Conservation (phyloP, 64 coral and sea anemone species). For the Cladopsammia gracilis region DNA sequence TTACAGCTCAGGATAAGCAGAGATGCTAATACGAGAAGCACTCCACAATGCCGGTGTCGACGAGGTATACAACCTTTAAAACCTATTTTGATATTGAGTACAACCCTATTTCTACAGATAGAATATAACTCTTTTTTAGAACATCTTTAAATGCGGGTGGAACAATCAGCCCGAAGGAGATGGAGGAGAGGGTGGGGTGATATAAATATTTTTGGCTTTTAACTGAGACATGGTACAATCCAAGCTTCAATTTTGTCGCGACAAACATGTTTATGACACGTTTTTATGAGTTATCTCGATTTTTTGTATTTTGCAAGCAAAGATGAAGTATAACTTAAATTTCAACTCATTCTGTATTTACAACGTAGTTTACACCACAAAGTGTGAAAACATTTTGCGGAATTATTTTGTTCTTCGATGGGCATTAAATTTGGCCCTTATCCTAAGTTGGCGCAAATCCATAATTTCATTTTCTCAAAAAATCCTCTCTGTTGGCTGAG, state of each 20-base stretch:
- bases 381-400: neutral
- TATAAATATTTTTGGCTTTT: neutral
- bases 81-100: neutral
- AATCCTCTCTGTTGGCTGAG: neutral
- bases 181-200: neutral
- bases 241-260: neutral
- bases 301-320: neutral
- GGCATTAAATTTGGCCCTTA: neutral
- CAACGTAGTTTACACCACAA: neutral
- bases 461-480: neutral
- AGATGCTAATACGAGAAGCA: neutral
- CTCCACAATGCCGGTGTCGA: constrained; percentile 9
- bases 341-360: neutral
- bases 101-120: neutral
- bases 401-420: neutral
- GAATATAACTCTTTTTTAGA: neutral
- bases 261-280: neutral
- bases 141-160: neutral
- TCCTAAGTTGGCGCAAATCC: neutral
- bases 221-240: neutral
- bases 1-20: constrained; percentile 16
- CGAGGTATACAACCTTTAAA: neutral
- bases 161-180: neutral
- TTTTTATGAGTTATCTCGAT: neutral
- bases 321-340: neutral